Conservation (phyloP, 1,140 invertebrate genomes). For the Drosophila kohkoa region DNA sequence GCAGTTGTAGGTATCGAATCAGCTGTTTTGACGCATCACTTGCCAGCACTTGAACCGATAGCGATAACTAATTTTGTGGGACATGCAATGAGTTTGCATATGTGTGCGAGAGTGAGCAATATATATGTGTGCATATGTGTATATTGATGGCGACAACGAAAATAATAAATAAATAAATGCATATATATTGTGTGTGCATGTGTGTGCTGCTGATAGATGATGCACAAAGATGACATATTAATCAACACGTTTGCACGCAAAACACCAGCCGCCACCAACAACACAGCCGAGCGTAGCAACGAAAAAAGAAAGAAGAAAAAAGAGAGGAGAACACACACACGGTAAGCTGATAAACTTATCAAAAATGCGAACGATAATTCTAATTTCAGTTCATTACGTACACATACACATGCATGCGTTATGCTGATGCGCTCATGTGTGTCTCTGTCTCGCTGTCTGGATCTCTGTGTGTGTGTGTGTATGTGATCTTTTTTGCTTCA, state of each 20-base stretch:
- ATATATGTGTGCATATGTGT: slow-evolving; percentile 27
- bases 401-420: not conserved
- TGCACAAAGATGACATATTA: slow-evolving; percentile 62
- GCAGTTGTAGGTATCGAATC: slow-evolving; percentile 5
- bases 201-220: slow-evolving; percentile 64
- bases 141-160: slow-evolving; percentile 56
- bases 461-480: slow-evolving; percentile 4
- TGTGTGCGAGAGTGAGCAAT: slow-evolving; percentile 49
- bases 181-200: slow-evolving; percentile 46
- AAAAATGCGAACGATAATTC: slow-evolving; percentile 65
- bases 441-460: not conserved
- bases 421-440: slow-evolving; percentile 11
- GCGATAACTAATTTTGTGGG: slow-evolving; percentile 35
- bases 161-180: slow-evolving; percentile 68
- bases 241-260: slow-evolving; percentile 30
- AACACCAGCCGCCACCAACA: slow-evolving; percentile 30
- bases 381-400: slow-evolving; percentile 47
- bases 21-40: slow-evolving; percentile 15
- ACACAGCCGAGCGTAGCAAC: slow-evolving; percentile 14
- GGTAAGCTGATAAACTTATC: slow-evolving; percentile 79
- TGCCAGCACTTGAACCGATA: slow-evolving; percentile 24
- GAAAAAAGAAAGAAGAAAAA: slow-evolving; percentile 19
- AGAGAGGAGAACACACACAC: slow-evolving; percentile 1
- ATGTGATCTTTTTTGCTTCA: slow-evolving; percentile 9
- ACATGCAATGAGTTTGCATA: slow-evolving; percentile 51